Evolutionary conservation across 2,113 vertebrate genomes (phyloP), one percentile per base, ranked within the genome.

Genomic region (Smithornis capensis): DNA sequence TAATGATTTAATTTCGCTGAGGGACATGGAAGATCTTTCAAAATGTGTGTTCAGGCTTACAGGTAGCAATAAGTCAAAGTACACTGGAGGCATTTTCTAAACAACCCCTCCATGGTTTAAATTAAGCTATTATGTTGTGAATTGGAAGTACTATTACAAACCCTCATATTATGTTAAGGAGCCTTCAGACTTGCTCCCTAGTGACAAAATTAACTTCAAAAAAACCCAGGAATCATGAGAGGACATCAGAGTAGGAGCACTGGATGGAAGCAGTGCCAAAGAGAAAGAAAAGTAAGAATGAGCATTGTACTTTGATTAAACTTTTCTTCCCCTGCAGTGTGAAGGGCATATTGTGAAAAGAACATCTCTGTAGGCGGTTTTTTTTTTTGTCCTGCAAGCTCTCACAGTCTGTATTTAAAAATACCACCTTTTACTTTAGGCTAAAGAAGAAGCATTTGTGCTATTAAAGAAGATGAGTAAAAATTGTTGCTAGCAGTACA

Each of bases 401-500:
- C 82, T 75, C 67, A 82, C 68, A 60, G 59, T 35, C 60, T 84
- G 74, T 88, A 69, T 83, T 94, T 95, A 90, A 96, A 95, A 96
- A 97, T 95, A 89, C 23, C 75, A 93, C 33, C 35, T 89, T 95
- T 97, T 84, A 94, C 71, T 87, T 88, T 19, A 87, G 87, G 77
- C 88, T 96, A 55, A 60, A 94, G 64, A 42, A 95, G 42, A 82
- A 83, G 40, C 65, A 53, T 80, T 95, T 87, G 33, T 79, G 63
- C 80, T 97, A 86, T 81, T 92, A 95, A 96, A 92, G 78, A 84
- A 92, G 89, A 82, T n/a, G 47, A 89, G 63, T 87, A 94, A 94
- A 95, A 81, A 77, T 45, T 77, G 68, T 87, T 89, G 83, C 56
- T 87, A 91, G 55, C 33, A 78, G 94, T 89, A 89, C 33, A 55